phyloP scores from a whole-genome alignment of 2,113 vertebrate species.

The Zapornia atra region DNA sequence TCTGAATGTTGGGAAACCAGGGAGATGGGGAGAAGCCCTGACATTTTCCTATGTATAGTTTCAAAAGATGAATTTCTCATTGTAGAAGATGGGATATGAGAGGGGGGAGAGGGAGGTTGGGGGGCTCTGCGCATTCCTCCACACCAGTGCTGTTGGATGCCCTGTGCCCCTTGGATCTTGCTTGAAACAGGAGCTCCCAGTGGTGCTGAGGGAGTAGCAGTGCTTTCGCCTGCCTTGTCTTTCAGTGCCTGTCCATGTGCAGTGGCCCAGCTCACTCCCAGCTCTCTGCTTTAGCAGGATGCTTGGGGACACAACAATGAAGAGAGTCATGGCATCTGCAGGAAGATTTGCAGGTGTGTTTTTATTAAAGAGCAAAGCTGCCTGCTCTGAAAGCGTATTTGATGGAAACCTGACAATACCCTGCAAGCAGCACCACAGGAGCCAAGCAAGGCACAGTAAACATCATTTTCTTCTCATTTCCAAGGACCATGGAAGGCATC shows the following conservation, averaged over 20 bases:
- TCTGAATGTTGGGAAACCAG: not conserved
- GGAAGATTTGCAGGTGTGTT: not conserved
- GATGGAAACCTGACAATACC: not conserved
- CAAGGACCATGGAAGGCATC: not conserved
- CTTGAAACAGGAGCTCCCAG: not conserved
- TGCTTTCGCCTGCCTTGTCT: not conserved
- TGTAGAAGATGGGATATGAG: not conserved
- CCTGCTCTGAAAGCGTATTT: not conserved
- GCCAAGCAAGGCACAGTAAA: not conserved
- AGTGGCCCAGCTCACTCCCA: rapidly evolving
- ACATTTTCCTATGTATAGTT: not conserved
- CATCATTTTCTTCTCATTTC: conserved; percentile 9
- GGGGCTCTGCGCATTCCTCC: not conserved
- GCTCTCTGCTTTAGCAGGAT: not conserved
- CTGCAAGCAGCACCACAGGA: not conserved
- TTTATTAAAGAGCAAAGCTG: not conserved
- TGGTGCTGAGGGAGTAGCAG: not conserved
- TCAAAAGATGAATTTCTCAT: not conserved
- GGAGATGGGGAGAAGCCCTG: not conserved
- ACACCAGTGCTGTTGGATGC: rapidly evolving
- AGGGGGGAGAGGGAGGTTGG: rapidly evolving
- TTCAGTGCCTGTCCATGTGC: rapidly evolving
- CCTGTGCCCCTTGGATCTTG: not conserved
- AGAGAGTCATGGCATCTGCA: not conserved
- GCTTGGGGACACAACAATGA: not conserved